Percentiles rank a stretch among this genome's conserved stretches.
These are phyloP conservation scores for Pipa parva DNA, from an alignment of 2,113 vertebrate genomes.

Conservation along the genomic window DNA sequence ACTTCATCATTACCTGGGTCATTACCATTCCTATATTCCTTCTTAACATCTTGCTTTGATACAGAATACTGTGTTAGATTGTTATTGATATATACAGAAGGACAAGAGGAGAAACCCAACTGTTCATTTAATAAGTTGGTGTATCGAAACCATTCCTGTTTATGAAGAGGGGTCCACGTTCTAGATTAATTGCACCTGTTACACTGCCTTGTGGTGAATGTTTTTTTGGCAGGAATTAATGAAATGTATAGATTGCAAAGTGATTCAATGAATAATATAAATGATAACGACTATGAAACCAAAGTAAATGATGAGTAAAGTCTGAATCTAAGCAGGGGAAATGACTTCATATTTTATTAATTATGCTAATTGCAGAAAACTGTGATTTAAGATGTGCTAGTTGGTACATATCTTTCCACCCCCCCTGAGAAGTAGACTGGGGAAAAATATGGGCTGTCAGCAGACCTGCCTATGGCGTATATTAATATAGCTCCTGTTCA, in stretches of 20 bases:
- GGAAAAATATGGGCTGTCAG: slow-evolving; percentile 3
- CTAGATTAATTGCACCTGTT: neutral
- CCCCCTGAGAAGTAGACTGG: neutral
- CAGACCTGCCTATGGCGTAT: neutral
- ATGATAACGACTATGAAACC: neutral
- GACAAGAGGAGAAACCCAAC: no score
- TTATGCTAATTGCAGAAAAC: slow-evolving; percentile 28
- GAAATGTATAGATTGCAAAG: neutral
- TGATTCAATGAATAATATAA: neutral
- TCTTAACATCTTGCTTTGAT: no score
- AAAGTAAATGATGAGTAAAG: neutral
- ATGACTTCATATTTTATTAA: slow-evolving; percentile 29
- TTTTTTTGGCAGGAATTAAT: slow-evolving; percentile 14
- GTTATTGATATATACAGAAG: no score
- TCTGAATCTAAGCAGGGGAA: neutral
- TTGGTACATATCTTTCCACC: slow-evolving; percentile 2
- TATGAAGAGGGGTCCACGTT: neutral
- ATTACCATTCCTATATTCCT: no score
- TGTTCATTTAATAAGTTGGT: no score
- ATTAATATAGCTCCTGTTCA: slow-evolving; percentile 10
- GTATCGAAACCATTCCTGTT: no score
- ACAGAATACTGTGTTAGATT: no score
- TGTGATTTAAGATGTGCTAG: slow-evolving; percentile 9
- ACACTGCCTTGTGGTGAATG: neutral
- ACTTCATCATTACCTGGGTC: no score